Percentiles rank a stretch among this genome's conserved stretches.
phyloP scores from a whole-genome alignment of 2,797 vertebrate species.

The Caiman crocodilus region DNA sequence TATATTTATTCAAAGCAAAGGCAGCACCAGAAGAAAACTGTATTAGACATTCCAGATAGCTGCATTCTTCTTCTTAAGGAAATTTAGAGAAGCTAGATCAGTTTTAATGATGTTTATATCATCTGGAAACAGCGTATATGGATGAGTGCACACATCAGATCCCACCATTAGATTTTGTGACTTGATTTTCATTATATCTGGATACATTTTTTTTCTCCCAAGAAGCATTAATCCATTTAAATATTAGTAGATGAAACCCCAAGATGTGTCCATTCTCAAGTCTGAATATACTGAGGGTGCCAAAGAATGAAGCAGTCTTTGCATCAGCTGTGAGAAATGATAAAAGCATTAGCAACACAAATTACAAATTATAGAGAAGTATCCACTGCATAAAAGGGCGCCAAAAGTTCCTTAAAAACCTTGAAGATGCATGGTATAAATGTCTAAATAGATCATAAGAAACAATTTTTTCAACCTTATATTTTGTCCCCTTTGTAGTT shows the following conservation, averaged over 20 bases:
- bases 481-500: neutral
- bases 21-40: neutral
- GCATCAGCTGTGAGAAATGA: neutral
- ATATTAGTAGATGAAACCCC: neutral
- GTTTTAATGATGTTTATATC: neutral
- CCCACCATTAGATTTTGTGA: neutral
- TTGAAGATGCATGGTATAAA: neutral
- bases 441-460: neutral
- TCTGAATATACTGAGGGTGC: neutral
- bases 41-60: neutral
- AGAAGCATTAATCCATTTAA: neutral
- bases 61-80: neutral
- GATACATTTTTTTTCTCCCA: neutral
- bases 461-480: neutral
- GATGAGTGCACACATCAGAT: neutral
- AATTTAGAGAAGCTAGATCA: neutral
- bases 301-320: neutral
- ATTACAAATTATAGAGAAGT: neutral
- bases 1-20: neutral
- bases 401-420: neutral
- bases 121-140: neutral
- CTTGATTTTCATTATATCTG: neutral
- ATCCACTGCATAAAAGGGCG: neutral
- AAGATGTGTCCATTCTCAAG: neutral
- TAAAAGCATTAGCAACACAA: neutral